Conservation (phyloP, 2,113 vertebrate genomes). For the Podiceps cristatus region DNA sequence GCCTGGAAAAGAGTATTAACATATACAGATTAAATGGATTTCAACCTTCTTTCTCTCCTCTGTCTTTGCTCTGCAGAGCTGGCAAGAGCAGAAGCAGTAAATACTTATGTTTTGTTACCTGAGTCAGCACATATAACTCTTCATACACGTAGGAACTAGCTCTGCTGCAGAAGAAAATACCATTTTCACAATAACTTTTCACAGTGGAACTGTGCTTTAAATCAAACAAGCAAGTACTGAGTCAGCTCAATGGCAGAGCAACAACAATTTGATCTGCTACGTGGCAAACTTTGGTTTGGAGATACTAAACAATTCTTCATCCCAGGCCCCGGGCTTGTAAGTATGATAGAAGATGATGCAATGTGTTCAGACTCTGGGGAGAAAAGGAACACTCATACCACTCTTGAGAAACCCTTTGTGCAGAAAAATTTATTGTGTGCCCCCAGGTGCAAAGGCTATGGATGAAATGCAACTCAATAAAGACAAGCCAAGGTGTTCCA, state of each 20-base stretch:
- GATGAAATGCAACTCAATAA: constrained; percentile 67
- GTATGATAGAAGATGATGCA: constrained; percentile 57
- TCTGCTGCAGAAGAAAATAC: constrained; percentile 47
- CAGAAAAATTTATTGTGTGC: constrained; percentile 66
- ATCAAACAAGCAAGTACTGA: constrained; percentile 68
- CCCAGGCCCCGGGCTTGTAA: constrained; percentile 30
- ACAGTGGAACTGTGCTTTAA: constrained; percentile 50
- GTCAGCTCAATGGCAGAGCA: constrained; percentile 58
- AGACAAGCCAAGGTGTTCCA: constrained; percentile 54
- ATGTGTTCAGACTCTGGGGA: neutral
- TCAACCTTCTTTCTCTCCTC: neutral
- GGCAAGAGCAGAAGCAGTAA: constrained; percentile 30
- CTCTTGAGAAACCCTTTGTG: constrained; percentile 65
- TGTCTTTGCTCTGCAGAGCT: constrained; percentile 3
- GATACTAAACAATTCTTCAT: constrained; percentile 62
- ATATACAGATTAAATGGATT: neutral
- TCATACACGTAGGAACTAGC: constrained; percentile 15
- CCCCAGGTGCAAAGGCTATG: constrained; percentile 42
- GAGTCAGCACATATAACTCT: constrained; percentile 50
- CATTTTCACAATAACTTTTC: constrained; percentile 60
- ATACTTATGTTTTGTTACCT: constrained; percentile 43
- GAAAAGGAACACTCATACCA: constrained; percentile 36
- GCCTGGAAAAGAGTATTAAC: neutral
- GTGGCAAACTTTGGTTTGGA: constrained; percentile 56
- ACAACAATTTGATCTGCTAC: constrained; percentile 66